Base-by-base conservation (phyloP, 2,113 vertebrate genomes). In the Arothron firmamentum region DNA sequence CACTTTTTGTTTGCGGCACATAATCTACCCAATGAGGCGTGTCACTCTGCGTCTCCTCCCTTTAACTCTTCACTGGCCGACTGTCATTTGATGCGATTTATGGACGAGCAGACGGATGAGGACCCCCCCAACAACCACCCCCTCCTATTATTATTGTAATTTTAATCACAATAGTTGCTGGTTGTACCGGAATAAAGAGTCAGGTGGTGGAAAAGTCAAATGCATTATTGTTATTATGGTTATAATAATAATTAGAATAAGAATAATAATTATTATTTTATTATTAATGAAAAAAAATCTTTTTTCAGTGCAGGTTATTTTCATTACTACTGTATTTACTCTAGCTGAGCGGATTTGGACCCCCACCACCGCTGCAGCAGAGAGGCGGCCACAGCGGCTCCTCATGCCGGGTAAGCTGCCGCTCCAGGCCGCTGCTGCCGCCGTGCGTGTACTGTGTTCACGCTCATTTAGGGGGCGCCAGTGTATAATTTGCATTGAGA, bases 1-100 rank as follows among this genome's bases (percentile, higher is more conserved):
- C 94, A 95, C 94, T 94, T 97, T 98, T 97, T 98, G 96, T 98
- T 94, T 93, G 94, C 94, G 77, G 92, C 94, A 92, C 93, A 95
- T 95, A 94, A 96, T 96, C 94, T 93, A 92, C 92, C 93, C 95
- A 96, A 95, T 96, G 95, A 97, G 95, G 95, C 95, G 94, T 96
- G 96, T 93, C 93, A 91, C 92, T 92, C 91, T 87, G 78, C 90
- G 92, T 92, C 94, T 93, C 93, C 93, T 93, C 96, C 93, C 93
- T 90, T 94, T 97, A 98, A 97, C 96, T 92, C 94, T 92, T 96
- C 90, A 81, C 78, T 84, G 76, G 51, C 89, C 88, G 87, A 82
- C 79, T 72, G 80, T 74, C 77, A 87, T 79, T 75, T 74, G 71
- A 56, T 56, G 77, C 74, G 81, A 80, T 82, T 80, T 80, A 83